Conservation (phyloP, 2,797 vertebrate species). For the Vireo griseus region DNA sequence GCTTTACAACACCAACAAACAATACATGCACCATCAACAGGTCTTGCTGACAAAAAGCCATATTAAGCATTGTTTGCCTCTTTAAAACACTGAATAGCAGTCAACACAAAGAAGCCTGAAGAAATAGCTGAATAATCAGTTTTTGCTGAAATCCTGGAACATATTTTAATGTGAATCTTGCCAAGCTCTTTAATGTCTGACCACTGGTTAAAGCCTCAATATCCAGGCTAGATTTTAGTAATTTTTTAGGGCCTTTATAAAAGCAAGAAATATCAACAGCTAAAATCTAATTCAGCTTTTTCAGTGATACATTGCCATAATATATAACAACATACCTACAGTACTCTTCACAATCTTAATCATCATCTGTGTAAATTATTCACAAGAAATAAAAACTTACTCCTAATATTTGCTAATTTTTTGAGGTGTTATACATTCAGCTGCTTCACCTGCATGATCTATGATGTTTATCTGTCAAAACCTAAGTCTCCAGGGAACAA, state of each 20-base stretch:
- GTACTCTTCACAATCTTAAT: background rate
- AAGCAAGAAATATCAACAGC: background rate
- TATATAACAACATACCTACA: background rate
- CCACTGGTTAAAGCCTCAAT: background rate
- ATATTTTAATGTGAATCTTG: constrained; percentile 1
- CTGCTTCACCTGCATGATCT: background rate
- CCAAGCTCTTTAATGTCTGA: background rate
- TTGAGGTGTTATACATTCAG: background rate
- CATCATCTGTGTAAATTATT: background rate
- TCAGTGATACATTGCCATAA: background rate
- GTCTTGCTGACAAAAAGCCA: background rate
- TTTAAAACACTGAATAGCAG: background rate
- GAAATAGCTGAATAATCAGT: background rate
- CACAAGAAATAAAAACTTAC: background rate
- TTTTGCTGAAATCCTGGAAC: constrained; percentile 2
- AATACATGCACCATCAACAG: background rate
- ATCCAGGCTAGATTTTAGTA: background rate
- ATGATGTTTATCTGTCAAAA: background rate
- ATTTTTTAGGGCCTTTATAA: background rate
- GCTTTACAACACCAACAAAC: background rate
- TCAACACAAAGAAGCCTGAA: constrained; percentile 3
- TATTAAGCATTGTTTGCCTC: background rate
- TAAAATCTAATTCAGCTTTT: background rate
- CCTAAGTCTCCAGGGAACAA: background rate
- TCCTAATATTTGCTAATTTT: background rate